Conservation (phyloP, 2,888 invertebrate genomes). For the Raillietiella orientalis region DNA sequence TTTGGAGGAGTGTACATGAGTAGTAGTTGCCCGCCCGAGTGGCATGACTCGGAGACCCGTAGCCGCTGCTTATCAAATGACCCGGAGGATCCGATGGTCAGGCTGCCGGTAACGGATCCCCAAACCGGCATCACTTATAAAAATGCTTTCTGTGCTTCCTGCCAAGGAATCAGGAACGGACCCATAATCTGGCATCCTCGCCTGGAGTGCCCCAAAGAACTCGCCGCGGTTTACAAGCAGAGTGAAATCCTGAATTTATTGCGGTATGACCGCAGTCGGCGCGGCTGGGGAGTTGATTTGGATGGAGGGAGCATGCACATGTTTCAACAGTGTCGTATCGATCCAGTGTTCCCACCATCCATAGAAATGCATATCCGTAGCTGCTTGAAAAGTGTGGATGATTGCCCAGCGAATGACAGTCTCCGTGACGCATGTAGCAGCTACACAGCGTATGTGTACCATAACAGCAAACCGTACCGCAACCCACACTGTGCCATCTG, state of each 20-base stretch:
- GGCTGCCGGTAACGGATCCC: constrained; percentile 12
- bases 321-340: constrained; percentile 13
- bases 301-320: constrained; percentile 7
- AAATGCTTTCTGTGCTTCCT: constrained; percentile 15
- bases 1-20: constrained; percentile 15
- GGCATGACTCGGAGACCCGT: constrained; percentile 11
- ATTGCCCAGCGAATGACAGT: constrained; percentile 10
- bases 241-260: too few species aligned
- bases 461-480: constrained; percentile 11
- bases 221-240: not conserved
- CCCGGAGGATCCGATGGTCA: constrained; percentile 11
- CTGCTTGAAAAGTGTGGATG: constrained; percentile 10
- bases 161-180: constrained; percentile 12
- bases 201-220: constrained; percentile 12
- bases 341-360: constrained; percentile 12
- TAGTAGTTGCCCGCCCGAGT: constrained; percentile 13
- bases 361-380: constrained; percentile 12
- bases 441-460: constrained; percentile 15
- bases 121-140: constrained; percentile 11
- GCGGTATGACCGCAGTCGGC: not conserved
- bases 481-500: constrained; percentile 17
- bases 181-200: constrained; percentile 13
- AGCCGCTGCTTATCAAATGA: too few species aligned
- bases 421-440: constrained; percentile 11
- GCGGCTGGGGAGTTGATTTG: constrained; percentile 11